Conservation (phyloP, 53 echinoderm and acorn worm genomes). For the Zoroaster sp. region DNA sequence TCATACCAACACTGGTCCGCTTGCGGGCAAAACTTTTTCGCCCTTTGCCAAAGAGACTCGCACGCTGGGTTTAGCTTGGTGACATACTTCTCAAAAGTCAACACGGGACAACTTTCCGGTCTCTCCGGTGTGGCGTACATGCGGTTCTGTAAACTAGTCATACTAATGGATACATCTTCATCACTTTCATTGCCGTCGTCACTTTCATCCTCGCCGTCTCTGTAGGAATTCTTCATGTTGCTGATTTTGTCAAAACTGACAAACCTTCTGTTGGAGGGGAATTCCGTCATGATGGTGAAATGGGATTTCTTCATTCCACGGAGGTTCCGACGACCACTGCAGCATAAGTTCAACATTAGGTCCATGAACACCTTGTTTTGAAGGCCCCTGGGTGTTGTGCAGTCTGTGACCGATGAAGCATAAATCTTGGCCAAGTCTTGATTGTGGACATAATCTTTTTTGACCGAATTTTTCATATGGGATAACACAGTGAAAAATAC, state of each 20-base stretch:
- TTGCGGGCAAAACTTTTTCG: background rate
- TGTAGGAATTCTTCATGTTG: background rate
- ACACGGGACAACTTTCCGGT: slow-evolving; percentile 55
- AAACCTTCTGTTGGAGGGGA: background rate
- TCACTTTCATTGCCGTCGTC: background rate
- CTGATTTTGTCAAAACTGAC: slow-evolving; percentile 24
- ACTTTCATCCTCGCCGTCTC: slow-evolving; percentile 12
- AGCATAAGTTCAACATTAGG: slow-evolving; percentile 25
- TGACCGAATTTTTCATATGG: slow-evolving; percentile 1
- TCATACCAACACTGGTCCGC: slow-evolving; percentile 31
- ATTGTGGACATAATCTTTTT: background rate
- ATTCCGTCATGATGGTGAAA: background rate
- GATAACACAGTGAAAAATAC: background rate
- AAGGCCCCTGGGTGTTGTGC: slow-evolving; percentile 31
- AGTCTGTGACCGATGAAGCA: slow-evolving; percentile 24
- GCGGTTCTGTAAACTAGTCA: background rate
- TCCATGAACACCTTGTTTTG: slow-evolving; percentile 39
- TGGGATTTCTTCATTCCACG: slow-evolving; percentile 40
- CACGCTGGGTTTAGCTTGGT: slow-evolving; percentile 32
- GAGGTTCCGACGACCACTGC: slow-evolving; percentile 20
- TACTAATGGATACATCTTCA: background rate
- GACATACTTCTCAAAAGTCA: slow-evolving; percentile 27
- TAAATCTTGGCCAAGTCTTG: slow-evolving; percentile 51
- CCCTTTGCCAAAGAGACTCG: slow-evolving; percentile 50
- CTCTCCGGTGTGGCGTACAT: slow-evolving; percentile 54